Evolutionary conservation across 1,140 invertebrate species (phyloP).

Genomic region (Meloidogyne floridensis): DNA sequence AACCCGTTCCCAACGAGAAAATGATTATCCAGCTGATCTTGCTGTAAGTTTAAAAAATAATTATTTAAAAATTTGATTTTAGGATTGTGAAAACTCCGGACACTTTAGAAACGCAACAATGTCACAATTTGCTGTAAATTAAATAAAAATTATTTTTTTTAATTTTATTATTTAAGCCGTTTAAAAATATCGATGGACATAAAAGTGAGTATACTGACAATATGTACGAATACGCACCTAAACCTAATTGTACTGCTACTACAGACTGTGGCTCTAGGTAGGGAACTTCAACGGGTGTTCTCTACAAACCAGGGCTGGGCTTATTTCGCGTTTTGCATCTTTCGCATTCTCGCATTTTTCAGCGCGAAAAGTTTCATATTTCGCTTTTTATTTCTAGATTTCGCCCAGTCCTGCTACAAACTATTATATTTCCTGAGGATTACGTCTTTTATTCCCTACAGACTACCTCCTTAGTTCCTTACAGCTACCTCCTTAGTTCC

Average conservation of each 20-base stretch:
- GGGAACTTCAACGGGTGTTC: no score
- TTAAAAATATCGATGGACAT: constrained; percentile 44
- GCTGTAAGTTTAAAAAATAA: neutral
- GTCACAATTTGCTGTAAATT: constrained; percentile 43
- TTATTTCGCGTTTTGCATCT: no score
- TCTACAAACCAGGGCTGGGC: no score
- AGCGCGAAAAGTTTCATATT: no score
- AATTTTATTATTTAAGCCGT: constrained; percentile 17
- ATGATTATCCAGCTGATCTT: constrained; percentile 47
- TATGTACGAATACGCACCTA: constrained; percentile 55
- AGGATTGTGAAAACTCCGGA: constrained; percentile 40
- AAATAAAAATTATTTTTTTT: neutral
- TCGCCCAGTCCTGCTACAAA: no score
- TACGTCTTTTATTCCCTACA: no score
- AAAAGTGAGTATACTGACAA: constrained; percentile 64
- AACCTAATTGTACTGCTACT: constrained; percentile 71
- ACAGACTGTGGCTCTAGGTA: constrained; percentile 10
- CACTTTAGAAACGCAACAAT: constrained; percentile 55
- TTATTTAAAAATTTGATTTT: constrained; percentile 28
- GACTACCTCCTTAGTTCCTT: no score
- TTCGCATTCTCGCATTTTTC: no score
- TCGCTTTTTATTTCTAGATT: no score
- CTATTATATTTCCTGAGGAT: no score
- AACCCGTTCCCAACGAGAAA: constrained; percentile 46
- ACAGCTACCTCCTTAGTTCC: no score